phyloP scores from a whole-genome alignment of 2,888 invertebrate genomes.

The Agrilus cyanescens region DNA sequence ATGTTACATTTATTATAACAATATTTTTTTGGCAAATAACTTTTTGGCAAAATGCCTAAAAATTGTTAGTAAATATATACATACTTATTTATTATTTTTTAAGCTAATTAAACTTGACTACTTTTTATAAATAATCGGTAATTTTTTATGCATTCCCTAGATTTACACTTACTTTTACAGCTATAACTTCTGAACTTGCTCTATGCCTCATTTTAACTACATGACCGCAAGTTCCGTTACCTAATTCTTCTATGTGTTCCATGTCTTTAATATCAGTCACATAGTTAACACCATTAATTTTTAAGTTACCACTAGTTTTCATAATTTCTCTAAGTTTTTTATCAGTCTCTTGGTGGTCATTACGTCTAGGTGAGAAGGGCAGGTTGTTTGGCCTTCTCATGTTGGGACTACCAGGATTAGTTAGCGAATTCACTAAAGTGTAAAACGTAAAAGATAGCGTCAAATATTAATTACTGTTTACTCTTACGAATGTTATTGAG shows the following conservation, averaged over 20 bases:
- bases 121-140: background rate
- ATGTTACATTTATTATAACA: background rate
- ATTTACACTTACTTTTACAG: constrained; percentile 65
- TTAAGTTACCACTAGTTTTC: constrained; percentile 84
- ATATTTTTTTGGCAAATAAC: background rate
- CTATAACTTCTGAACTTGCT: constrained; percentile 75
- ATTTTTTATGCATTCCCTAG: background rate
- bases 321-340: constrained; percentile 83
- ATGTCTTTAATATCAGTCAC: constrained; percentile 73
- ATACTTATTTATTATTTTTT: too few relatives aligned
- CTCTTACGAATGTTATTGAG: constrained; percentile 1
- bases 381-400: constrained; percentile 44
- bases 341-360: constrained; percentile 56
- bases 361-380: constrained; percentile 44
- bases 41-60: too few relatives aligned
- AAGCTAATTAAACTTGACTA: background rate
- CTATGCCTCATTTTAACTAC: constrained; percentile 93
- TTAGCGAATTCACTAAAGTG: constrained; percentile 13
- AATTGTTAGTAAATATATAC: too few relatives aligned
- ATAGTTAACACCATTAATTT: constrained; percentile 67
- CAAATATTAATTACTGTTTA: constrained; percentile 1
- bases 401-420: constrained; percentile 38
- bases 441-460: constrained; percentile 7
- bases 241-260: constrained; percentile 76
- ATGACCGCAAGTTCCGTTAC: constrained; percentile 94